Conservation (phyloP, 2,113 vertebrate genomes). For the Pluvianellus socialis region DNA sequence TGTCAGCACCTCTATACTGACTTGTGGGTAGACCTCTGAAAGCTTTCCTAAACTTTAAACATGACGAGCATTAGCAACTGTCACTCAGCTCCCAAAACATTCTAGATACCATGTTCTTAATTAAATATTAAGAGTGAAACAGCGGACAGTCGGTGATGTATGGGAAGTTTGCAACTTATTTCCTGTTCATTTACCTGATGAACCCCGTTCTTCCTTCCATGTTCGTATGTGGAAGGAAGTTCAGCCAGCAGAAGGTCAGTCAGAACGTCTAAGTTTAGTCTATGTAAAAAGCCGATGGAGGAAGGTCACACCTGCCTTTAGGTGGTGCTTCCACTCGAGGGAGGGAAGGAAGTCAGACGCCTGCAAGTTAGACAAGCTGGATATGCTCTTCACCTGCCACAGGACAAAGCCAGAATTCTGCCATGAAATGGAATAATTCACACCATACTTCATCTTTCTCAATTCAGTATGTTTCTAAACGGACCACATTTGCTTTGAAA, state of each 20-base stretch:
- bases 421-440: background rate
- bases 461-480: background rate
- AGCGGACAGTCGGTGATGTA: background rate
- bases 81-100: background rate
- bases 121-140: background rate
- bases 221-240: background rate
- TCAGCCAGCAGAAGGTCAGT: background rate
- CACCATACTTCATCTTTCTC: background rate
- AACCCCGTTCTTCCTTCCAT: accelerated
- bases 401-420: background rate
- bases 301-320: background rate
- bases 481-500: background rate
- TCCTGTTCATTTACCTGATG: background rate
- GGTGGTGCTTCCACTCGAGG: background rate
- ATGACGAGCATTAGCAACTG: background rate
- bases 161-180: background rate
- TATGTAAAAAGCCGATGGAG: accelerated
- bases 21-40: background rate
- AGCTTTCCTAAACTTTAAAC: background rate
- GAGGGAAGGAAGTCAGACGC: background rate
- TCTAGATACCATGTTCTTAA: background rate
- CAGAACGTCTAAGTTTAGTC: background rate
- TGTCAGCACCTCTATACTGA: background rate
- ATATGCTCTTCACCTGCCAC: accelerated
- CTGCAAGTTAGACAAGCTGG: background rate